Evolutionary conservation across 2,797 vertebrate genomes (phyloP), one percentile per base, ranked within the genome.

Genomic region (Hydrolagus colliei): DNA sequence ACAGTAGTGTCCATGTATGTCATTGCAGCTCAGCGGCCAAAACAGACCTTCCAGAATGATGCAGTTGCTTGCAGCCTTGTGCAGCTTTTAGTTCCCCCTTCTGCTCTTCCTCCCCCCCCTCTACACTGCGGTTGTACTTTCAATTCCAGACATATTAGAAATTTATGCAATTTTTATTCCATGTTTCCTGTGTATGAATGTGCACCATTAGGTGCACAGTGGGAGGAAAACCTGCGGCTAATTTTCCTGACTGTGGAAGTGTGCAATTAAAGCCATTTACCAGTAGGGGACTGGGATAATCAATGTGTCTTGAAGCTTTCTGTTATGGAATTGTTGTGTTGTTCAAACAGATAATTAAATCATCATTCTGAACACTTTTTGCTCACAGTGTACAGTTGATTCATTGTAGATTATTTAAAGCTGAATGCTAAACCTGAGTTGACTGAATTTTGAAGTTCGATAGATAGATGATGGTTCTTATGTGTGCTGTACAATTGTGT

Each of bases 321-420:
- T 90, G 90, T 89, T 91, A 89, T 67, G 90, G 88, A 90, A 91
- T 91, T 90, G 89, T 88, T 90, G 85, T 92, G 89, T 92, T 92
- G 90, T 92, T 92, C 88, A 91, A 90, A 92, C 90, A 92, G 88
- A 89, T 90, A 91, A 91, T 93, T 91, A 91, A 88, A 90, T 82
- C 87, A 88, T 90, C 86, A 88, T 90, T 91, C 90, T 87, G 88
- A 90, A 89, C 89, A 78, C 76, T 0, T 87, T 88, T 90, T 86
- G 86, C 89, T 86, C 86, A 20, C 59, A 32, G 72, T 59, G 22
- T 77, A 89, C 6, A 35, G 35, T 18, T 87, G 87, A 87, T 75
- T 88, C 82, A 87, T 86, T 63, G 16, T 2, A 59, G 74, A 59
- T 52, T 59, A 76, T 16, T 18, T 16, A 75, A 35, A 35, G 18